Base-by-base conservation (phyloP, 2,888 invertebrate genomes). In the Aromia moschata region DNA sequence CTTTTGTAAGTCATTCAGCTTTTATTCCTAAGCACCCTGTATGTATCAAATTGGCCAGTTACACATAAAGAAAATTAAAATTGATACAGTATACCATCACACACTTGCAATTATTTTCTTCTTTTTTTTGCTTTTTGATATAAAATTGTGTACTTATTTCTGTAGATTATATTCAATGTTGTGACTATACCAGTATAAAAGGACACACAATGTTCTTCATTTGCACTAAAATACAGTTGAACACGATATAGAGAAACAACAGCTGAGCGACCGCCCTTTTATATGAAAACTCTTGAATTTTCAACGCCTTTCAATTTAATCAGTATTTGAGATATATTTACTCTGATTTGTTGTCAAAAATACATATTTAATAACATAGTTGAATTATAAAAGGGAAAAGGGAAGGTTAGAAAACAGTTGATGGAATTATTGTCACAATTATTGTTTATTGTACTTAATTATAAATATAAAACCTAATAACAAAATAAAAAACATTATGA, bases 1-100 rank as follows among this genome's bases (percentile, higher is more conserved):
- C 16, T 30, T 30, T 15, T 51, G 20, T 40, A 40, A 25, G 51
- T 51, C 38, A 51, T 38, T 18, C 4, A 16, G 51, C 51, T 40
- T 25, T n/a, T 40, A 7, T 33, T 41, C 11, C 43, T 41, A n/a
- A 49, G 37, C 64, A 59, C 58, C 58, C 58, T 62, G 58, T 62
- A 58, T 58, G 52, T 54, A 65, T 46, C 37, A 56, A 38, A 40
- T 51, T 54, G 49, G 54, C 40, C 55, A 62, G 37, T 45, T 52
- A 58, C 58, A 49, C 44, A 55, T 51, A 44, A 37, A 44, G 43
- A 46, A 38, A 45, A 51, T 51, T 54, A 51, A 44, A 57, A 54
- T 55, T 57, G n/a, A 62, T 58, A 60, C 43, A 58, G 44, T 65
- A 47, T 61, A 57, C 65, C 74, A 72, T 73, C 74, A 74, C 74